Evolutionary conservation across 2,888 invertebrate species (phyloP).

Genomic region (Campoletis raptor): DNA sequence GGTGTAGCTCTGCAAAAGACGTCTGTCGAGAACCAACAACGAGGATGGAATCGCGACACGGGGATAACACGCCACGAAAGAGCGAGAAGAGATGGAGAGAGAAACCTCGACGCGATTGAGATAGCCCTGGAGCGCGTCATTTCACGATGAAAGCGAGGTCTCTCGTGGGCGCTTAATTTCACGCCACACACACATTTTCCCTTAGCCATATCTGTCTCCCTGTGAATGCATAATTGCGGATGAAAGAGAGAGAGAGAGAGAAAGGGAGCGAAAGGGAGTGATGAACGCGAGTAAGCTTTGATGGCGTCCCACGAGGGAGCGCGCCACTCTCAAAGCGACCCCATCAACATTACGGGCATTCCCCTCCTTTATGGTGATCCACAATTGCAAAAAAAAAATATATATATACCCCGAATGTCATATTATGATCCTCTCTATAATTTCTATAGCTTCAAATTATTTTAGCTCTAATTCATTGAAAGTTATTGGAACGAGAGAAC

Average conservation of each 20-base stretch:
- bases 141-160: constrained; percentile 67
- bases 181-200: constrained; percentile 63
- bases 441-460: not conserved
- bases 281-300: constrained; percentile 50
- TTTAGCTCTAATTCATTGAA: not conserved
- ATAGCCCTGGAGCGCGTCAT: constrained; percentile 67
- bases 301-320: constrained; percentile 58
- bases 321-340: constrained; percentile 40
- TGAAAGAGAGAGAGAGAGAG: constrained; percentile 13
- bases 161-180: constrained; percentile 68
- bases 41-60: constrained; percentile 57
- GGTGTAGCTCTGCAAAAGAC: constrained; percentile 54
- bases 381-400: not conserved
- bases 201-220: constrained; percentile 32
- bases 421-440: not conserved
- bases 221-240: constrained; percentile 68
- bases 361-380: constrained; percentile 22
- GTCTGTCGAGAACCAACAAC: constrained; percentile 55
- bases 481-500: not conserved
- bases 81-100: constrained; percentile 42
- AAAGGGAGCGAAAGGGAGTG: constrained; percentile 25
- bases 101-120: constrained; percentile 65
- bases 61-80: constrained; percentile 31
- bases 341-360: constrained; percentile 20
- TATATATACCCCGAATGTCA: not conserved